A percentile compares a stretch with the other conserved stretches of the same genome.
These are phyloP conservation scores for Heliconius cydno DNA, from an alignment of 2,888 invertebrate species.

Conservation along the genomic window DNA sequence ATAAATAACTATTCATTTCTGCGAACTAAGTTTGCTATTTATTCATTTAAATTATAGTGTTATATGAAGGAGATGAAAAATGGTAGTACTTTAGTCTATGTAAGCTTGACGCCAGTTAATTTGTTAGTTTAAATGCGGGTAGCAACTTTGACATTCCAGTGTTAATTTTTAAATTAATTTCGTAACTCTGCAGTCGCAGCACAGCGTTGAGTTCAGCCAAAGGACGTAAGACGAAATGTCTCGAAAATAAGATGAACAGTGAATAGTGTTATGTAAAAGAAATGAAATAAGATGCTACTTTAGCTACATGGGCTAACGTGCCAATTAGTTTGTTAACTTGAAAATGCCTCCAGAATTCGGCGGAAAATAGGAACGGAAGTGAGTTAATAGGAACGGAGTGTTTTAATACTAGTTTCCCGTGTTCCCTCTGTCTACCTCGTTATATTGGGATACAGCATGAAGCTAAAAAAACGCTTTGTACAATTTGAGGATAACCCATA, in stretches of 20 bases:
- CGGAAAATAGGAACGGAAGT: not conserved
- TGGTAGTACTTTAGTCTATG: conserved; percentile 3
- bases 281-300: too few relatives aligned
- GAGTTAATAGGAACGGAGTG: not conserved
- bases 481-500: not conserved
- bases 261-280: too few relatives aligned
- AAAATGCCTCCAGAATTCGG: not conserved
- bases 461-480: not conserved
- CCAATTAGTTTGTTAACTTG: not conserved
- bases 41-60: conserved; percentile 44
- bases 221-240: not conserved
- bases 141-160: not conserved
- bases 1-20: conserved; percentile 47
- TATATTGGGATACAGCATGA: too few relatives aligned
- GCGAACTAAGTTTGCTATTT: conserved; percentile 35
- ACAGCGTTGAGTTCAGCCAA: not conserved
- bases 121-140: not conserved
- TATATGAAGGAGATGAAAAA: conserved; percentile 30
- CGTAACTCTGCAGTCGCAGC: too few relatives aligned
- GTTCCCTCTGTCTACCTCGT: not conserved
- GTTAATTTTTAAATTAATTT: not conserved
- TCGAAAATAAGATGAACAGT: too few relatives aligned
- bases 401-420: not conserved
- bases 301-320: not conserved
- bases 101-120: conserved; percentile 6